Base-by-base conservation (phyloP, 2,113 vertebrate species). In the Maccullochella peelii region DNA sequence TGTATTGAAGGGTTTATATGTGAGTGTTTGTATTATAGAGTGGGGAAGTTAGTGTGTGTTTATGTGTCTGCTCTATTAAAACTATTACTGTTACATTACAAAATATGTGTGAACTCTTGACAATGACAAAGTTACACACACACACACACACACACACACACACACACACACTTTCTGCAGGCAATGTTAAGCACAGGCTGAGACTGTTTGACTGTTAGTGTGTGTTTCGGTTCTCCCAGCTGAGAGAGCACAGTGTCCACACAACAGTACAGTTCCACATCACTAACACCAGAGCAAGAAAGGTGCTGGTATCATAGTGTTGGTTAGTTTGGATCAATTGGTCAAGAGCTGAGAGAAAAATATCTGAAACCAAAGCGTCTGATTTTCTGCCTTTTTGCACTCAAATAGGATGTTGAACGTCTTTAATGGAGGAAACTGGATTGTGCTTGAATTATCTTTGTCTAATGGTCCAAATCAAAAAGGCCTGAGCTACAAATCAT, bases 1-100 rank as follows among this genome's bases (percentile, higher is more conserved):
- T 47, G 15, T 27, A 21, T 40, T 38, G 58, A 55, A 77, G 68
- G 69, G 55, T 58, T 30, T 74, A 20, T 52, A 16, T 38, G 10
- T 58, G 44, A 33, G 33, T 36, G 44, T 62, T 10, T 74, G 55
- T 11, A n/a, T 54, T 42, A 50, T 15, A 63, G 80, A 83, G 69
- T 55, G 67, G 47, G 23, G 23, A 14, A 65, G 49, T 4, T 21
- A 36, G 59, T 54, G 49, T 30, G 65, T 50, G 77, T 79, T 36
- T 36, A 33, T 33, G 58, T n/a, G 68, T 33, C 36, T 2, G 27
- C 47, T 71, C 77, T 84, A 82, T 86, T 86, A 84, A 77, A 84
- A 55, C 42, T 3, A 66, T 80, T 61, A 78, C 77, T 69, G 33
- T 33, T 33, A 4, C 33, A 33, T 33, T 68, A 75, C 69, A 73